phyloP scores from a whole-genome alignment of 2,888 invertebrate species.

The Listrodromus nycthemerus region DNA sequence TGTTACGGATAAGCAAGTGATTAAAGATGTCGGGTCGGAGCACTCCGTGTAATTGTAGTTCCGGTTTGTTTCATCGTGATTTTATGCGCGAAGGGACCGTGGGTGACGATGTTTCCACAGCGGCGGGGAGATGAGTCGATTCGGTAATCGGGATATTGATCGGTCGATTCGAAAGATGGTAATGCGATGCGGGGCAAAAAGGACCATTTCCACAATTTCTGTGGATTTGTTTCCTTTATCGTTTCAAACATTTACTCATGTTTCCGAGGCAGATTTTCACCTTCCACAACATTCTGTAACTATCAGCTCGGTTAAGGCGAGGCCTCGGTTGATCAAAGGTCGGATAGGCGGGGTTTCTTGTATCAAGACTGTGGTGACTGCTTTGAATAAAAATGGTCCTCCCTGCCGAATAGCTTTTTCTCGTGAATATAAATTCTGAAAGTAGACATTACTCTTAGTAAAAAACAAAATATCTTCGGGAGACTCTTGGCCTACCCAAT shows the following conservation, averaged over 20 bases:
- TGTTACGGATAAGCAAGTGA: constrained; percentile 23
- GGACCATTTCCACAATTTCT: too few species aligned
- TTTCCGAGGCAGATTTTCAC: too few species aligned
- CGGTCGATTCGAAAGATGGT: neutral
- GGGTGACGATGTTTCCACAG: neutral
- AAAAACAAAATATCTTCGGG: neutral
- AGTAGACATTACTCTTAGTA: neutral
- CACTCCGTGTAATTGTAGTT: constrained; percentile 16
- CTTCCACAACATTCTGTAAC: too few species aligned
- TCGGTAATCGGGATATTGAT: constrained; percentile 39
- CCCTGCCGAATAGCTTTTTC: neutral
- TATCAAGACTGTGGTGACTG: too few species aligned
- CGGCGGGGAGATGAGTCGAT: neutral
- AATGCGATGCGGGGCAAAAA: too few species aligned
- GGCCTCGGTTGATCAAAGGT: too few species aligned
- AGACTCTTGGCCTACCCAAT: constrained; percentile 3
- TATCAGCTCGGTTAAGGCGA: too few species aligned
- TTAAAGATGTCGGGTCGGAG: constrained; percentile 13
- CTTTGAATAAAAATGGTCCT: too few species aligned
- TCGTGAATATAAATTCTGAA: constrained; percentile 11
- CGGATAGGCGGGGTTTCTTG: too few species aligned
- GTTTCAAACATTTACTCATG: too few species aligned
- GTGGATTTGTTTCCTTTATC: too few species aligned
- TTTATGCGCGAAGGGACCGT: neutral
- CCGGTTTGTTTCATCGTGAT: neutral